Evolutionary conservation across 2,113 vertebrate genomes (phyloP).

Genomic region (Actinemys pallida): DNA sequence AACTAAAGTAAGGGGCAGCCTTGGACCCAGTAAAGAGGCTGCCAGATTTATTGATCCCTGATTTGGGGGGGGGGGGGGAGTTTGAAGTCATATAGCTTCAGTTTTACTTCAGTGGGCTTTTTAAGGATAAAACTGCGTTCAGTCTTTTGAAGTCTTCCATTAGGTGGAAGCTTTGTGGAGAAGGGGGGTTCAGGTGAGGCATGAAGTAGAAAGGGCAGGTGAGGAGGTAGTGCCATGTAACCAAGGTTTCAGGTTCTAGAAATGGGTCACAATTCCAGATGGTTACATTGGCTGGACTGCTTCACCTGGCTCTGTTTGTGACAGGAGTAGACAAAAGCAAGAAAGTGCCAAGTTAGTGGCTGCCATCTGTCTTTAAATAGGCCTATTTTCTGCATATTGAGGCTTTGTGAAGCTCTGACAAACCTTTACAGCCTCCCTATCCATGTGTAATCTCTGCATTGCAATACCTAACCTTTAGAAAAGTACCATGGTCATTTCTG

Average conservation of each 20-base stretch:
- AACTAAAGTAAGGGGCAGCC: neutral
- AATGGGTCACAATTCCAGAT: neutral
- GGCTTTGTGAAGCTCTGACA: neutral
- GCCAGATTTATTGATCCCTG: neutral
- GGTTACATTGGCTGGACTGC: neutral
- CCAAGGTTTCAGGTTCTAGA: neutral
- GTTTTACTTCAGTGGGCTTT: neutral
- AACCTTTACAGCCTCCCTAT: neutral
- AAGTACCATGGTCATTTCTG: neutral
- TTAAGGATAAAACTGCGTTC: neutral
- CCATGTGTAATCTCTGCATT: neutral
- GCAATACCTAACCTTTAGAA: neutral
- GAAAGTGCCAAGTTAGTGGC: neutral
- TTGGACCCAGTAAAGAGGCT: neutral
- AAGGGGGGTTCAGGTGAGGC: neutral
- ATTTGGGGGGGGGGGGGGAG: too few relatives aligned
- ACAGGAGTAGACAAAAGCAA: neutral
- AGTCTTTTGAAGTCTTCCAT: neutral
- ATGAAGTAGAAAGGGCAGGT: neutral
- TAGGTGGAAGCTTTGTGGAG: neutral
- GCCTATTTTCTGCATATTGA: slow-evolving; percentile 1
- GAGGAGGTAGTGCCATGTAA: neutral
- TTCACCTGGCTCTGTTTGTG: neutral
- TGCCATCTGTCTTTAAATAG: neutral
- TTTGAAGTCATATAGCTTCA: neutral